phyloP scores from a whole-genome alignment of 2,113 vertebrate species.

The Aramus guarauna region DNA sequence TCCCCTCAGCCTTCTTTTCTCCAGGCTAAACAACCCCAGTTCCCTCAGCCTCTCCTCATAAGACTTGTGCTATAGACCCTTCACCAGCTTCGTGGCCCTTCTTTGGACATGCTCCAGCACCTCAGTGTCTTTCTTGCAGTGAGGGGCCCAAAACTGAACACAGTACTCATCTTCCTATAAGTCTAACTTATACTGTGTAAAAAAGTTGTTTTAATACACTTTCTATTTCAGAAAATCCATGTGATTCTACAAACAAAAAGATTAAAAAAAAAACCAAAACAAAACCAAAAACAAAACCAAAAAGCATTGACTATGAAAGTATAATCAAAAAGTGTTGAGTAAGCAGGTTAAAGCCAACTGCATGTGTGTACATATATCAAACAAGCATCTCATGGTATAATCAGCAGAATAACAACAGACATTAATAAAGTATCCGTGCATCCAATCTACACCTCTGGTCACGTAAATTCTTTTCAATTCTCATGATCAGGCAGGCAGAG shows the following conservation, averaged over 20 bases:
- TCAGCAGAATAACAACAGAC: neutral
- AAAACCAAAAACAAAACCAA: too few species aligned
- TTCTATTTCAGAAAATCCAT: neutral
- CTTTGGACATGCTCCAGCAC: too few species aligned
- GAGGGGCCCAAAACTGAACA: too few species aligned
- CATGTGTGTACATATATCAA: neutral
- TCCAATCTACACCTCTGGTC: conserved; percentile 11
- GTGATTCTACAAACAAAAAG: neutral
- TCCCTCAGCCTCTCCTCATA: too few species aligned
- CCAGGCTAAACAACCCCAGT: too few species aligned
- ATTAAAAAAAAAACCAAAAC: neutral
- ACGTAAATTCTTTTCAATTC: neutral
- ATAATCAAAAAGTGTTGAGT: neutral
- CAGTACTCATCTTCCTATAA: neutral
- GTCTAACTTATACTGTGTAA: neutral
- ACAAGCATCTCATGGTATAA: neutral
- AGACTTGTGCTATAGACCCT: too few species aligned
- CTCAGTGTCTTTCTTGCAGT: too few species aligned
- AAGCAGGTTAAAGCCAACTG: neutral
- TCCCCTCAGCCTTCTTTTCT: too few species aligned
- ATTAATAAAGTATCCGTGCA: neutral
- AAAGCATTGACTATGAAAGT: neutral
- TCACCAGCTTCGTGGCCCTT: too few species aligned
- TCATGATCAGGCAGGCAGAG: neutral
- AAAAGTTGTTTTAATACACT: neutral